These are phyloP conservation scores for Hippopotamyrus pictus DNA, from an alignment of 2,797 vertebrate genomes.

Conservation along the genomic window DNA sequence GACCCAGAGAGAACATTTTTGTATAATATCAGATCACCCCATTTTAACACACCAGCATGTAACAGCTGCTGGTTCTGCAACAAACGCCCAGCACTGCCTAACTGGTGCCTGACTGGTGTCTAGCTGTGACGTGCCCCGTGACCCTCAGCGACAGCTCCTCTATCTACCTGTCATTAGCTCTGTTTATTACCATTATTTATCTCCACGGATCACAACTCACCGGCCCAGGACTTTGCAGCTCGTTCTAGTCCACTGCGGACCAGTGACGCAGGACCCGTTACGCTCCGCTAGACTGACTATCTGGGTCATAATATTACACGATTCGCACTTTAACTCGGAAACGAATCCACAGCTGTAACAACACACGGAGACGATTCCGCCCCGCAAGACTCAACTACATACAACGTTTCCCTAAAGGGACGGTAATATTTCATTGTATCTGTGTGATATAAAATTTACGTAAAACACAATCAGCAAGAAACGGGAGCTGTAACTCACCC, in stretches of 20 bases:
- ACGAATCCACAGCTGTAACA: background rate
- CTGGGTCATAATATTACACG: conserved; percentile 43
- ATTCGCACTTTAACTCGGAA: conserved; percentile 30
- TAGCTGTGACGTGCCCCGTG: background rate
- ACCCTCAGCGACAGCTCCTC: background rate
- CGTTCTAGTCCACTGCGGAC: background rate
- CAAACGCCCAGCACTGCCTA: background rate
- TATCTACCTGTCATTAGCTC: background rate
- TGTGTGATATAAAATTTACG: background rate
- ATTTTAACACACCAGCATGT: background rate
- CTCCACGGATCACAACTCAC: background rate
- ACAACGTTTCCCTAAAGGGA: background rate
- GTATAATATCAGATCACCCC: background rate
- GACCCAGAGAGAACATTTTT: background rate
- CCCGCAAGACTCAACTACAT: background rate
- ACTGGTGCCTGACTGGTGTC: background rate
- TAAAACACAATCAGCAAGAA: background rate
- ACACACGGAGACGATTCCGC: conserved; percentile 31
- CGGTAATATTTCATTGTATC: background rate
- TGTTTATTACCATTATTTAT: background rate
- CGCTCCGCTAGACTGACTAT: conserved; percentile 27
- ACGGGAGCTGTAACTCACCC: background rate
- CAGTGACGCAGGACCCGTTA: background rate
- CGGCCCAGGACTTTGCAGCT: background rate
- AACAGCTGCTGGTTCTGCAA: background rate